Conservation (phyloP, 2,888 invertebrate species). For the Agrypnus murinus region DNA sequence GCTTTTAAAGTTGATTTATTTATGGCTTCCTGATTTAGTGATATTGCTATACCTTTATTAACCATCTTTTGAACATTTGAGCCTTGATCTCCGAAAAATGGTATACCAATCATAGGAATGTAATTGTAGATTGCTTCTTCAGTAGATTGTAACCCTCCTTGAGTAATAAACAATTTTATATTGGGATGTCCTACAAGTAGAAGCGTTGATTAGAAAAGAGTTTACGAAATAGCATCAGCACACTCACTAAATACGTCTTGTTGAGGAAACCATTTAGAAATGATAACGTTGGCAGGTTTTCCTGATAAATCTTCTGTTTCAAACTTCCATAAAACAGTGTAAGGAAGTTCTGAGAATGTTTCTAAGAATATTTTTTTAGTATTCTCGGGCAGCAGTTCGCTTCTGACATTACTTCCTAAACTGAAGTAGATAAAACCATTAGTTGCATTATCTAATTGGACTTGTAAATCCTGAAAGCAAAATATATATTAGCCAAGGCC, state of each 20-base stretch:
- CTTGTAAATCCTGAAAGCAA: too few relatives aligned
- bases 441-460: too few relatives aligned
- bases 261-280: conserved; percentile 62
- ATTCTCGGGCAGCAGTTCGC: too few relatives aligned
- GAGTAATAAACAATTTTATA: conserved; percentile 43
- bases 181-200: conserved; percentile 43
- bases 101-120: conserved; percentile 61
- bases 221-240: neutral
- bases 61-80: conserved; percentile 58
- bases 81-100: conserved; percentile 61
- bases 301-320: conserved; percentile 71
- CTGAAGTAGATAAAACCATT: too few relatives aligned
- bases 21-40: conserved; percentile 55
- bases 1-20: conserved; percentile 57
- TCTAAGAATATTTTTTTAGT: too few relatives aligned
- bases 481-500: too few relatives aligned
- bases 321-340: conserved; percentile 82
- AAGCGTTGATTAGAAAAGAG: neutral
- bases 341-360: conserved; percentile 69
- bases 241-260: conserved; percentile 60
- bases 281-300: conserved; percentile 28
- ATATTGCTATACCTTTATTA: conserved; percentile 55
- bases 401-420: too few relatives aligned
- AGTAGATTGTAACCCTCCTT: conserved; percentile 56
- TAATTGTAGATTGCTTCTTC: conserved; percentile 60